Percentiles rank a stretch among this genome's conserved stretches.
Evolutionary conservation across 2,888 invertebrate genomes (phyloP).

Genomic region (Pseudococcus viburni): DNA sequence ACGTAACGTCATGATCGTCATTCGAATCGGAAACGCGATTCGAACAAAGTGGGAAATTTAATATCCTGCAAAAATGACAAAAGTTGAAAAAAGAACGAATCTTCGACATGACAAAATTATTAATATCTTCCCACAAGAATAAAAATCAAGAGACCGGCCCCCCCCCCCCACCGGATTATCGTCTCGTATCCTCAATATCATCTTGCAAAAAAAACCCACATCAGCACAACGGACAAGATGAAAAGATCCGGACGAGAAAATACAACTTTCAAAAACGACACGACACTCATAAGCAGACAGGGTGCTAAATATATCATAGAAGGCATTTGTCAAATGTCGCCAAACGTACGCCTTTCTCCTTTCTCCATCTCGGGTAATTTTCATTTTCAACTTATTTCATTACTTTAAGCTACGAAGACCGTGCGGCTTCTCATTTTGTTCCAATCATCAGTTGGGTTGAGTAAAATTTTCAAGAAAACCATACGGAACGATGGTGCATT

Average conservation of each 20-base stretch:
- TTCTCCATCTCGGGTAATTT: not conserved
- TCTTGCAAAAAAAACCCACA: too few relatives aligned
- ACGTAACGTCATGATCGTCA: constrained; percentile 78
- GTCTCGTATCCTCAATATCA: too few relatives aligned
- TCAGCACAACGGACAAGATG: too few relatives aligned
- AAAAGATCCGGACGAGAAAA: too few relatives aligned
- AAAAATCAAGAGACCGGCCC: not conserved
- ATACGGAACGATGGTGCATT: not conserved
- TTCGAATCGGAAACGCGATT: constrained; percentile 82
- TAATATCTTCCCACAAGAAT: too few relatives aligned
- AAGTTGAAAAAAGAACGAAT: not conserved
- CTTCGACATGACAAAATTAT: too few relatives aligned
- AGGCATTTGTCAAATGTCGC: constrained; percentile 28
- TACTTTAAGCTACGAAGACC: too few relatives aligned
- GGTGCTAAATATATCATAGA: not conserved
- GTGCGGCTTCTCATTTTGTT: not conserved
- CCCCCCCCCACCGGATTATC: too few relatives aligned
- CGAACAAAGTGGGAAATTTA: constrained; percentile 88
- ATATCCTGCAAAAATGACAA: constrained; percentile 69
- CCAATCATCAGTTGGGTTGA: constrained; percentile 42
- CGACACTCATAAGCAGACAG: too few relatives aligned
- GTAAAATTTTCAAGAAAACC: constrained; percentile 41
- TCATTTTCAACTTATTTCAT: constrained; percentile 43
- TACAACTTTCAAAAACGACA: too few relatives aligned
- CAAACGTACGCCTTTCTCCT: not conserved